Conservation (phyloP, 2,888 invertebrate genomes). For the Cinara cedri region DNA sequence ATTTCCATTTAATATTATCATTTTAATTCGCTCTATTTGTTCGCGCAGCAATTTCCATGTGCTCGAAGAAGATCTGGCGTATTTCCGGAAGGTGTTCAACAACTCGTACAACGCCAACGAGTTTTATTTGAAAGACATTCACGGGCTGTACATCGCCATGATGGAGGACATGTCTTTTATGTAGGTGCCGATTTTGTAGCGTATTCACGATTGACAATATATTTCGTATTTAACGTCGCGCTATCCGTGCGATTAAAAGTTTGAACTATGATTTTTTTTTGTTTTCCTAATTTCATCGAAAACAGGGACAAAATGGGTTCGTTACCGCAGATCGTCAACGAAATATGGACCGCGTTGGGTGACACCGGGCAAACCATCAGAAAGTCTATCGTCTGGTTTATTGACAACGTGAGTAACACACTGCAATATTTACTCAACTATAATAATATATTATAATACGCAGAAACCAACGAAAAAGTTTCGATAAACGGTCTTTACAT, state of each 20-base stretch:
- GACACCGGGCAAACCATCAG: slow-evolving; percentile 81
- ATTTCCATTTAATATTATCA: too few relatives aligned
- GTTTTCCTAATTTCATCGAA: background rate
- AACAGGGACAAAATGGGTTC: slow-evolving; percentile 70
- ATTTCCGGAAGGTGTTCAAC: slow-evolving; percentile 74
- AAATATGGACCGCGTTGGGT: slow-evolving; percentile 85
- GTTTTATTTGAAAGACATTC: slow-evolving; percentile 81
- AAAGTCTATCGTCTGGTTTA: slow-evolving; percentile 76
- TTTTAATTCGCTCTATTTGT: background rate
- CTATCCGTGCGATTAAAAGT: background rate
- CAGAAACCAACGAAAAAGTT: too few relatives aligned
- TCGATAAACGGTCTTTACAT: too few relatives aligned
- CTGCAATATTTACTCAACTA: too few relatives aligned
- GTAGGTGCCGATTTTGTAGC: slow-evolving; percentile 59
- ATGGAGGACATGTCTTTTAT: slow-evolving; percentile 79
- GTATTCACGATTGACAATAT: background rate
- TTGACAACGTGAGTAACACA: slow-evolving; percentile 68
- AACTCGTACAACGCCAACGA: slow-evolving; percentile 81
- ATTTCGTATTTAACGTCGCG: background rate
- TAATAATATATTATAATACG: too few relatives aligned
- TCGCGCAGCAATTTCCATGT: slow-evolving; percentile 63
- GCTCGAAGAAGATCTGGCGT: slow-evolving; percentile 75
- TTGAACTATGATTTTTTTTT: background rate
- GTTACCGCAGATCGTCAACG: slow-evolving; percentile 78
- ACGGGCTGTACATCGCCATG: slow-evolving; percentile 72